Percentiles rank a stretch among this genome's conserved stretches.
phyloP scores from a whole-genome alignment of 2,888 invertebrate genomes.

The Heliconius ismenius region DNA sequence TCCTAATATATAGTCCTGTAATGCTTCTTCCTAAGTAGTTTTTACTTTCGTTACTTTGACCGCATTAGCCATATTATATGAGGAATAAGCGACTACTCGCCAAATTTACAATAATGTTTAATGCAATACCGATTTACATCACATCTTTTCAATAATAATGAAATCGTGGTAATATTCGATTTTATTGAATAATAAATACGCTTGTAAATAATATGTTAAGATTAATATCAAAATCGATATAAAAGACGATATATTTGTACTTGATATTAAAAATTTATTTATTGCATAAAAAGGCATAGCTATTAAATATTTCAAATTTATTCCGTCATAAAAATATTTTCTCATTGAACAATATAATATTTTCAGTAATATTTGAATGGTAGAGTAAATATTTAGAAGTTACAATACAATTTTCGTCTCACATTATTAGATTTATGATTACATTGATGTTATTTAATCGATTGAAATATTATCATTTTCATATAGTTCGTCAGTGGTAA shows the following conservation, averaged over 20 bases:
- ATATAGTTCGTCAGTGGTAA: not conserved
- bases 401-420: not conserved
- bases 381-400: not conserved
- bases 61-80: not conserved
- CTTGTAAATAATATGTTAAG: not conserved
- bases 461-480: not conserved
- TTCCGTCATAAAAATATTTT: not conserved
- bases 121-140: not conserved
- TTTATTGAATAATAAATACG: not conserved
- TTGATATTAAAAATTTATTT: not conserved
- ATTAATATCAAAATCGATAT: not conserved
- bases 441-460: not conserved
- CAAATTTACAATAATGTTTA: not conserved
- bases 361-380: not conserved
- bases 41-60: not conserved
- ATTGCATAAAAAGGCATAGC: constrained; percentile 1
- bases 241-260: constrained; percentile 15
- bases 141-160: too few relatives aligned
- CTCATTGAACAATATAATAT: not conserved
- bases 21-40: not conserved
- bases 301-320: not conserved
- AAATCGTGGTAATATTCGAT: not conserved
- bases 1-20: not conserved
- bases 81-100: not conserved
- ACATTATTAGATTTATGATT: not conserved